phyloP scores from a whole-genome alignment of 1,140 invertebrate species.

The Linepithema humile region DNA sequence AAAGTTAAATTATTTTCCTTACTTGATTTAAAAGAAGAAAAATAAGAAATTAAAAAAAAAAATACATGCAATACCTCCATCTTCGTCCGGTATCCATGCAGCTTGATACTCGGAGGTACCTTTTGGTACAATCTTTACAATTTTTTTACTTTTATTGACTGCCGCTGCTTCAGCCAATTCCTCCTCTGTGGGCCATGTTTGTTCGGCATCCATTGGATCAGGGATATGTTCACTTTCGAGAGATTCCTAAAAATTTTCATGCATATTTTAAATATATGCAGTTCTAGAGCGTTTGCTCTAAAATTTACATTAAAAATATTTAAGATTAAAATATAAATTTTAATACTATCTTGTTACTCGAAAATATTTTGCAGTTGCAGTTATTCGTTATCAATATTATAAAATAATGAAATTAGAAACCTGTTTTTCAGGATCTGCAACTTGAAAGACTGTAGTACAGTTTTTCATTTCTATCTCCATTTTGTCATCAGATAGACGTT shows the following conservation, averaged over 20 bases:
- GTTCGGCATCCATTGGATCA: conserved; percentile 97
- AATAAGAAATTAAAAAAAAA: not conserved
- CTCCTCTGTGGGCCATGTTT: conserved; percentile 97
- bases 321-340: too few species aligned
- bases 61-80: conserved; percentile 82
- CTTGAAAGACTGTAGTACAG: conserved; percentile 85
- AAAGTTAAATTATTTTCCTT: not conserved
- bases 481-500: conserved; percentile 71
- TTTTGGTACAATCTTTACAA: conserved; percentile 94
- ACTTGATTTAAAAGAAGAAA: not conserved
- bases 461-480: conserved; percentile 72
- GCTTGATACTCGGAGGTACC: conserved; percentile 98
- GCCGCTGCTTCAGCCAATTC: conserved; percentile 91
- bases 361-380: too few species aligned
- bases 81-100: conserved; percentile 95
- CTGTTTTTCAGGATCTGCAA: conserved; percentile 89
- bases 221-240: conserved; percentile 92
- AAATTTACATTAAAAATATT: too few species aligned
- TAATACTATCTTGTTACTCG: too few species aligned
- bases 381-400: not conserved
- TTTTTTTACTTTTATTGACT: conserved; percentile 87
- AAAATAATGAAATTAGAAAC: conserved; percentile 78
- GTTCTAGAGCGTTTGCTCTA: too few species aligned
- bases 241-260: conserved; percentile 85
- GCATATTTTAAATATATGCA: not conserved